These are phyloP conservation scores for Bufo gargarizans DNA, from an alignment of 2,113 vertebrate species.

Conservation along the genomic window DNA sequence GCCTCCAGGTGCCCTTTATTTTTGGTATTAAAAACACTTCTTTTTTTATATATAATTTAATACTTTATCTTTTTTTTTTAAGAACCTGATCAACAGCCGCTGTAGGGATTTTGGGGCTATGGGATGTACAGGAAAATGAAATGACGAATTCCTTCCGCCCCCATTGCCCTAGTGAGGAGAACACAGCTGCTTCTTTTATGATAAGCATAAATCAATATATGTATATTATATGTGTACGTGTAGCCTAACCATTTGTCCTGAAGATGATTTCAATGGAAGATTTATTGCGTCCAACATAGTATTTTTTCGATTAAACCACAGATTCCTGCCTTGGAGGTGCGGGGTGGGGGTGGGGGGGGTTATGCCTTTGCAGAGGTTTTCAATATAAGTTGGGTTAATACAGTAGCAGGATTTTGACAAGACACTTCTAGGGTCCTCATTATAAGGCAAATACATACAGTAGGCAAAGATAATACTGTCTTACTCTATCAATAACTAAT, in stretches of 20 bases:
- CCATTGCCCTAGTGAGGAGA: neutral
- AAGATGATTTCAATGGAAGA: neutral
- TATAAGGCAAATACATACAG: neutral
- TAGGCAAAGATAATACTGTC: too few species aligned
- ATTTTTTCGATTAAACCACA: neutral
- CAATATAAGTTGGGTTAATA: neutral
- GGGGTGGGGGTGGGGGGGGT: too few species aligned
- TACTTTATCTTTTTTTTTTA: conserved; percentile 24
- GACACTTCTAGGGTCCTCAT: neutral
- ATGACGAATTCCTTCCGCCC: neutral
- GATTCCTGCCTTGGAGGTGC: neutral
- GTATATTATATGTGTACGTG: too few species aligned
- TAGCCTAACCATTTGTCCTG: neutral
- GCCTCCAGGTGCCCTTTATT: conserved; percentile 48
- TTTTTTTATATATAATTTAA: conserved; percentile 10
- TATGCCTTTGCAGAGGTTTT: neutral
- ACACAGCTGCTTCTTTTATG: conserved; percentile 30
- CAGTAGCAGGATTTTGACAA: neutral
- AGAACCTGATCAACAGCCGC: conserved; percentile 1
- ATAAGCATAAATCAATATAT: neutral
- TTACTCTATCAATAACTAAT: too few species aligned
- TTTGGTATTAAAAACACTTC: conserved; percentile 42
- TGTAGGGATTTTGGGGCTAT: neutral
- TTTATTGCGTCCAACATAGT: too few species aligned
- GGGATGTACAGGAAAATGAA: conserved; percentile 8